A percentile compares a stretch with the other conserved stretches of the same genome.
These are phyloP conservation scores for Phragmatobia fuliginosa DNA, from an alignment of 2,888 invertebrate genomes.

Conservation along the genomic window DNA sequence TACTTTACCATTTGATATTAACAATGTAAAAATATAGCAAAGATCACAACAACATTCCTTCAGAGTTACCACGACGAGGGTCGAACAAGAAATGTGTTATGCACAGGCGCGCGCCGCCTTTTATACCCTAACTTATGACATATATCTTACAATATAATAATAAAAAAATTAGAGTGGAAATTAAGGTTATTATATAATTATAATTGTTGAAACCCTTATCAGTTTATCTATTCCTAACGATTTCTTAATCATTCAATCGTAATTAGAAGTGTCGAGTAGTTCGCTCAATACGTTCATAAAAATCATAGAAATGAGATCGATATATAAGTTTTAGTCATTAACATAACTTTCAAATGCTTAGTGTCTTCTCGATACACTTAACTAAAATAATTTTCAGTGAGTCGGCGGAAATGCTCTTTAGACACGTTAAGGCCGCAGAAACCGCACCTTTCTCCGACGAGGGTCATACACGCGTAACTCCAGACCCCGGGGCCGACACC, in stretches of 20 bases:
- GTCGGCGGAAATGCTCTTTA: neutral
- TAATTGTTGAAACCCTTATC: neutral
- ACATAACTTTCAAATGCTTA: neutral
- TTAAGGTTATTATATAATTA: neutral
- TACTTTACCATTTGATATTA: no score
- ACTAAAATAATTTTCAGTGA: neutral
- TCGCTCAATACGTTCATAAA: neutral
- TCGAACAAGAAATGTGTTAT: no score
- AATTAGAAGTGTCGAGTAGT: neutral
- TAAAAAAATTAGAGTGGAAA: no score
- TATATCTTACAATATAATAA: no score
- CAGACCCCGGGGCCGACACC: neutral
- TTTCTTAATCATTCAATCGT: neutral
- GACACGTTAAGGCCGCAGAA: neutral
- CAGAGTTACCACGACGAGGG: no score
- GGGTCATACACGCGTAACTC: conserved; percentile 5
- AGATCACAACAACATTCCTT: no score
- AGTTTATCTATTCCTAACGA: neutral
- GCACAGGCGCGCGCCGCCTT: no score
- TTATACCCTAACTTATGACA: no score
- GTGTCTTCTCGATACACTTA: neutral
- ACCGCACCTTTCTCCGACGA: conserved; percentile 5
- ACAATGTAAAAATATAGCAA: no score
- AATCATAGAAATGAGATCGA: neutral
- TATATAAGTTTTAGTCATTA: neutral